Evolutionary conservation across 1,140 invertebrate genomes (phyloP), one percentile per base, ranked within the genome.

Genomic region (Zaprionus ornatus): DNA sequence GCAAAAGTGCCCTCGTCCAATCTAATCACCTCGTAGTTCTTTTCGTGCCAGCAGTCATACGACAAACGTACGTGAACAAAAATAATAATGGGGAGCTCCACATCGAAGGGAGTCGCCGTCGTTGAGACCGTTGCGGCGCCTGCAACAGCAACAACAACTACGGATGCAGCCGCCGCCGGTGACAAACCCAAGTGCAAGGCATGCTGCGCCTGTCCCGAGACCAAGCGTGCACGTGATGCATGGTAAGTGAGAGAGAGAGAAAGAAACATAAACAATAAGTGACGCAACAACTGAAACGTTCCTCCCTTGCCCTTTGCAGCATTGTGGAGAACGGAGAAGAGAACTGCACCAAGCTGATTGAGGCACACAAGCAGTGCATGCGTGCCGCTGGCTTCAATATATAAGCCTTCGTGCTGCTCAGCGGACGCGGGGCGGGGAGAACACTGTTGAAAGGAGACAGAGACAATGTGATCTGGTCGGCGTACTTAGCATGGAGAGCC

Each of bases 171-270:
- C 15, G 93, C 94, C 72, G 50, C 57, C 21, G 83, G 60, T 2
- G 83, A 85, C 15, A 95, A 94, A 63, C 95, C 95, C 54, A 97
- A 97, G 92, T 93, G 97, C 60, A 99, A 99, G 93, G 96, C 99
- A 17, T 99, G 98, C 90, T 99, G 99, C 94, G 98, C 98, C 55
- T 99, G 99, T 94, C 98, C 98, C 1, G 98, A 99, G 94, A 99
- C 98, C 0, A 99, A 98, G 93, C 95, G 95, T 94, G 95, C 94
- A 25, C 94, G 98, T 85, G 98, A 99, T 94, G 95, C 95, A 74
- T 99, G 98, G 98, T 99, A 94, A 94, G 94, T 65, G 88, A 48
- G 6, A 7, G n/a, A 25, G 12, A 7, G 1, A 19, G 23, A 61
- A 17, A n/a, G 15, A 13, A 60, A 23, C 25, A n/a, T 12, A 37